A percentile compares a stretch with the other conserved stretches of the same genome.
Conservation (phyloP, 2,113 vertebrate species). For the Salvelinus fontinalis region DNA sequence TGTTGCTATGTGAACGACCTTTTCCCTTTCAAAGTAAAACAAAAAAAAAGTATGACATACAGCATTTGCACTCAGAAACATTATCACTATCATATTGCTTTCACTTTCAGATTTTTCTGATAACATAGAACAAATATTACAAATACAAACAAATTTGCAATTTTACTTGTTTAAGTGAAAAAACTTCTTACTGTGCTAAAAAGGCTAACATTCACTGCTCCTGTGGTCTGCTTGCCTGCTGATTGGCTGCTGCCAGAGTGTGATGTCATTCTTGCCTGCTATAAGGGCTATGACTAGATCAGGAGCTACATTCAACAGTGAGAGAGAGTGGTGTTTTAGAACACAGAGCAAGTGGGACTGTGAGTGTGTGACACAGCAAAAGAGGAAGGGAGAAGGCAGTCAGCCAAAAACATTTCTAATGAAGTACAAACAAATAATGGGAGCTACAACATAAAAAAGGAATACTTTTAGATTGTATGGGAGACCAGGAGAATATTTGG, state of each 20-base stretch:
- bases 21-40: too few relatives aligned
- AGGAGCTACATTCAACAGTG: conserved; percentile 43
- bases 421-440: conserved; percentile 49
- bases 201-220: background rate
- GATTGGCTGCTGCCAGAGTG: conserved; percentile 44
- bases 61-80: too few relatives aligned
- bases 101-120: too few relatives aligned
- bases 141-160: too few relatives aligned
- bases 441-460: conserved; percentile 38
- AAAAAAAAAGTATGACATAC: too few relatives aligned
- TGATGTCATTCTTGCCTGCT: conserved; percentile 54
- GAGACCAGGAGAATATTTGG: conserved; percentile 29
- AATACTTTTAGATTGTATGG: conserved; percentile 30
- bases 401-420: conserved; percentile 41
- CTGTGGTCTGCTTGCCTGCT: conserved; percentile 8
- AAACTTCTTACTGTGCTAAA: background rate
- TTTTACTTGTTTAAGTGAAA: too few relatives aligned
- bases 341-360: conserved; percentile 1
- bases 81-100: too few relatives aligned
- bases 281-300: conserved; percentile 45
- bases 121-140: too few relatives aligned
- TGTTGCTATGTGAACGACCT: too few relatives aligned
- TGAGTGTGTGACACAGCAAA: conserved; percentile 10
- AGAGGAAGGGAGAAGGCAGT: conserved; percentile 23
- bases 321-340: conserved; percentile 31